A percentile compares a stretch with the other conserved stretches of the same genome.
Evolutionary conservation across 2,888 invertebrate genomes (phyloP).

Genomic region (Apotomis capreana): DNA sequence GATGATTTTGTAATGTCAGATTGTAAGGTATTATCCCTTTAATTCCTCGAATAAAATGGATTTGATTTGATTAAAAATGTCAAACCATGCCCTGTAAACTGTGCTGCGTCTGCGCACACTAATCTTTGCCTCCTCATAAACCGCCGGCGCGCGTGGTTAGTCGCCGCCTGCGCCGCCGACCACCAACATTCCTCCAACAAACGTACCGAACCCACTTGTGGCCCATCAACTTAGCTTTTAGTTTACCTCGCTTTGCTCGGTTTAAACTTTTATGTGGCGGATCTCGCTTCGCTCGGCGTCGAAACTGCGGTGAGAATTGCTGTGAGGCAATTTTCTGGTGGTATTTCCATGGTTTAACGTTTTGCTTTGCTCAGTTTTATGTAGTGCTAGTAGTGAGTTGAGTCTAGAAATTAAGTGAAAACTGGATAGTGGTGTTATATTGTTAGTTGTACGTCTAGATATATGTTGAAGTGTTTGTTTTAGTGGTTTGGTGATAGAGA

Average conservation of each 20-base stretch:
- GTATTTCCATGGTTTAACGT: no score
- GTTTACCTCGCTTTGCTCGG: not conserved
- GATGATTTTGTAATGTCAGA: no score
- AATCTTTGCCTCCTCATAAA: constrained; percentile 43
- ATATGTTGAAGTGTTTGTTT: not conserved
- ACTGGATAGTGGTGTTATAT: not conserved
- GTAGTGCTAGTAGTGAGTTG: no score
- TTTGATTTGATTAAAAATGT: no score
- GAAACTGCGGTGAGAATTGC: no score
- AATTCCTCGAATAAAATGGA: no score
- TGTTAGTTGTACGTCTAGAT: not conserved
- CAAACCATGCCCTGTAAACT: no score
- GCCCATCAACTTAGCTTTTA: not conserved
- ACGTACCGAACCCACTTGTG: not conserved
- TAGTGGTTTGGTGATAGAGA: not conserved
- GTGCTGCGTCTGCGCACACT: constrained; percentile 12
- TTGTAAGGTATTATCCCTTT: no score
- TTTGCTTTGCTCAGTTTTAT: no score
- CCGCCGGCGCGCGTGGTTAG: constrained; percentile 43
- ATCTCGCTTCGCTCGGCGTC: no score
- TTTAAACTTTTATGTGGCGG: not conserved
- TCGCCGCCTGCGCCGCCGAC: constrained; percentile 41
- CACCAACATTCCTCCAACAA: constrained; percentile 14
- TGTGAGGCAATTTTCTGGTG: no score
- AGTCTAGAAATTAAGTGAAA: not conserved